These are phyloP conservation scores for Engystomops pustulosus DNA, from an alignment of 2,113 vertebrate genomes.

Conservation along the genomic window DNA sequence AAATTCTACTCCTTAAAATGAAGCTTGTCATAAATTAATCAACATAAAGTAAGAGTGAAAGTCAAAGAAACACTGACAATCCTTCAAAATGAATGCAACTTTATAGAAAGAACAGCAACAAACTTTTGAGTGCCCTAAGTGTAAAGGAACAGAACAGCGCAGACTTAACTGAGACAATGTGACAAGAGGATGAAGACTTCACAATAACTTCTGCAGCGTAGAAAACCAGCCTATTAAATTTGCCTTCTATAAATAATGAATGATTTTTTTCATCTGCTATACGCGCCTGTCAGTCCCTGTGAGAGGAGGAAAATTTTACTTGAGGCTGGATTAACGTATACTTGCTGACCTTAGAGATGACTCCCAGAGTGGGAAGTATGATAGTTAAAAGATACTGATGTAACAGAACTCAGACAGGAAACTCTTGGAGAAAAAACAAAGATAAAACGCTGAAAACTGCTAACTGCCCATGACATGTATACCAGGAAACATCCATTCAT, in stretches of 20 bases:
- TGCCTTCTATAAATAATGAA: constrained; percentile 69
- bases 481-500: constrained; percentile 59
- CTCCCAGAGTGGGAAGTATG: constrained; percentile 65
- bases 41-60: background rate
- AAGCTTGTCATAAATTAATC: constrained; percentile 8
- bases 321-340: constrained; percentile 66
- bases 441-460: constrained; percentile 60
- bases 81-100: background rate
- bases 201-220: constrained; percentile 46
- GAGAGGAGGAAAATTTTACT: constrained; percentile 69
- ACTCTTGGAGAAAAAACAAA: constrained; percentile 36
- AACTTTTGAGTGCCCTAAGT: constrained; percentile 38
- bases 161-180: constrained; percentile 7
- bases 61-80: constrained; percentile 22
- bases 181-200: constrained; percentile 39
- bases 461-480: constrained; percentile 63
- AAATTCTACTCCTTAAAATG: constrained; percentile 1
- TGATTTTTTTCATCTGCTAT: constrained; percentile 63
- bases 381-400: constrained; percentile 69
- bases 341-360: constrained; percentile 70
- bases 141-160: constrained; percentile 5
- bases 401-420: constrained; percentile 58
- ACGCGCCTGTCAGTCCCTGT: constrained; percentile 67
- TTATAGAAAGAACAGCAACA: constrained; percentile 14
- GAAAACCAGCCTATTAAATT: constrained; percentile 54